Evolutionary conservation across 1,140 invertebrate genomes (phyloP).

Genomic region (Macrotrachela quadricornifera): DNA sequence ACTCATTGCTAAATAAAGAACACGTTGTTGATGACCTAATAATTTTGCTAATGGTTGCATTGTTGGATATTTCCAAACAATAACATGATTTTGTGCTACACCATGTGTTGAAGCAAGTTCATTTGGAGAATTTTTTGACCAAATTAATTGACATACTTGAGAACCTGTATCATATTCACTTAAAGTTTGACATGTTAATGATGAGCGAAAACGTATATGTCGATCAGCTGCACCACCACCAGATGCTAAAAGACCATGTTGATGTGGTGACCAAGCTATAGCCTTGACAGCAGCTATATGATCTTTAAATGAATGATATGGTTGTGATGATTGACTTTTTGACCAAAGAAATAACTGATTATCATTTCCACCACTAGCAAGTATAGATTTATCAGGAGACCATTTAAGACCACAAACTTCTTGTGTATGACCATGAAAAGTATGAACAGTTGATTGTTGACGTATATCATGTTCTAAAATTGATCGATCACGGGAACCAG

Average conservation of each 20-base stretch:
- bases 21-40: constrained; percentile 58
- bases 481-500: constrained; percentile 54
- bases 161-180: not conserved
- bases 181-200: constrained; percentile 49
- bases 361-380: constrained; percentile 86
- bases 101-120: constrained; percentile 87
- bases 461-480: constrained; percentile 88
- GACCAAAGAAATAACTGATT: constrained; percentile 76
- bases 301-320: constrained; percentile 29
- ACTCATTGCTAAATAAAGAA: constrained; percentile 72
- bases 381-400: constrained; percentile 69
- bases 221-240: constrained; percentile 91
- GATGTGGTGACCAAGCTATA: constrained; percentile 87
- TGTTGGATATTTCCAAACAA: constrained; percentile 81
- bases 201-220: constrained; percentile 50
- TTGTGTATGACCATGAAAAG: constrained; percentile 54
- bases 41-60: constrained; percentile 42
- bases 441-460: constrained; percentile 54
- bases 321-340: constrained; percentile 11
- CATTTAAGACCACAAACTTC: constrained; percentile 78
- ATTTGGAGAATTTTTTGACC: constrained; percentile 66
- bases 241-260: constrained; percentile 61
- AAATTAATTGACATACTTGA: constrained; percentile 67
- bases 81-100: constrained; percentile 76
- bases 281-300: constrained; percentile 44